Base-by-base conservation (phyloP, 2,888 invertebrate species). In the Ceratothoa steindachneri region DNA sequence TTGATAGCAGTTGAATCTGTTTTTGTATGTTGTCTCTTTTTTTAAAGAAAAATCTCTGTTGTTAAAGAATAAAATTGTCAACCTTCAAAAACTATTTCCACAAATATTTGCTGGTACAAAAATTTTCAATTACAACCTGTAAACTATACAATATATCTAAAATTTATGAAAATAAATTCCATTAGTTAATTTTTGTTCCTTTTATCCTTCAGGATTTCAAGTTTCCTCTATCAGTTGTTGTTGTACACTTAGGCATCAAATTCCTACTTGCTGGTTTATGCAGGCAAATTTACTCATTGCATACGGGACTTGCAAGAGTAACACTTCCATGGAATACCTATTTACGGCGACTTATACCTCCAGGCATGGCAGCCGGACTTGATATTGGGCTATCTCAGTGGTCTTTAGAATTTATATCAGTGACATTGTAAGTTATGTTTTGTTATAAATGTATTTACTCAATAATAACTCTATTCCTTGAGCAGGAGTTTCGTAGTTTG, bases 321-420 rank as follows among this genome's bases (percentile, higher is more conserved):
- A 84, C 89, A 65, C 84, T 96, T 53, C 88, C 90, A 31, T 95
- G 93, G 88, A 87, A 89, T 77, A 90, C 89, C 28, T 92, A 93
- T 83, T 82, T 93, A n/a, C 87, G 89, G 71, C 89, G 91, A 75
- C 88, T 97, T 73, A 91, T 90, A 0, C 91, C 92, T 1, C 90
- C 93, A 73, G 98, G 97, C 3, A 86, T 97, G 55, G 93, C 95
- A 71, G 96, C 97, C 83, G 96, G 96, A 1, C 88, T 99, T 71
- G 99, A 99, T 83, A 96, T 99, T 81, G 96, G 96, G 2, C 91
- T 99, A 83, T 98, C 97, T 0, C 97, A 97, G 85, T 99, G 98
- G 98, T 97, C 96, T 15, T 88, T 99, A 75, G 95, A 95, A 83
- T 89, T 96, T 81, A 95, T 98, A 68, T 77, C 76, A 5, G 77